Evolutionary conservation across 2,888 invertebrate genomes (phyloP).

Genomic region (Tanypteryx hageni): DNA sequence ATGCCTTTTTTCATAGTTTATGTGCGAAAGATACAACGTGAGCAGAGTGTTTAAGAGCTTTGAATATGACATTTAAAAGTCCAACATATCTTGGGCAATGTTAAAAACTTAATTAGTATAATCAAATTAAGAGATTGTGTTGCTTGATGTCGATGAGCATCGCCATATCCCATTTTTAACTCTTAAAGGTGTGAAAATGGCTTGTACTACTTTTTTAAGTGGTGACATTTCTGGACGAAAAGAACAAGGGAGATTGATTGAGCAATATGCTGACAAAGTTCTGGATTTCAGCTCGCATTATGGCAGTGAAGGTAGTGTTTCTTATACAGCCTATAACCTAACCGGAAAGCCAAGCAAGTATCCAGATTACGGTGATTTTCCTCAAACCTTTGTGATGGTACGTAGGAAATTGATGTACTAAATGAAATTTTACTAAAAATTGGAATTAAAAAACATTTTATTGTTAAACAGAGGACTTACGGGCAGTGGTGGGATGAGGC

Average conservation of each 20-base stretch:
- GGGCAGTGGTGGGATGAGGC: conserved; percentile 90
- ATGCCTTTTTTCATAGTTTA: not conserved
- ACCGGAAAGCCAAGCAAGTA: conserved; percentile 90
- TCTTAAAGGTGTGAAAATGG: not conserved
- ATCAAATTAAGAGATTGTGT: conserved; percentile 15
- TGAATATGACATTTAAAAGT: no score
- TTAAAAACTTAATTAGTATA: conserved; percentile 50
- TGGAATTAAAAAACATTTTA: conserved; percentile 42
- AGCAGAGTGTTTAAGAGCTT: not conserved
- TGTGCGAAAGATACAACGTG: not conserved
- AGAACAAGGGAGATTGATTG: conserved; percentile 73
- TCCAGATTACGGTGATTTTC: conserved; percentile 94
- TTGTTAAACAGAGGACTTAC: conserved; percentile 84
- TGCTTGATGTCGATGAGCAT: not conserved
- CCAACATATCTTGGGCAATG: not conserved
- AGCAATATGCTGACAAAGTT: conserved; percentile 88
- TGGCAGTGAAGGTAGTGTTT: conserved; percentile 91
- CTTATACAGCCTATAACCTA: conserved; percentile 91
- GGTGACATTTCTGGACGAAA: not conserved
- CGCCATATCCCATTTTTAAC: not conserved
- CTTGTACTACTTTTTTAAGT: not conserved
- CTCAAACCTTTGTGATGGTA: conserved; percentile 93
- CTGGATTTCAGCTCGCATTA: conserved; percentile 93
- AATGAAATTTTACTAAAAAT: conserved; percentile 13
- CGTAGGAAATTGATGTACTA: conserved; percentile 71